Percentiles rank a stretch among this genome's conserved stretches.
phyloP scores from a whole-genome alignment of 2,888 invertebrate species.

The Melanostoma mellinum region DNA sequence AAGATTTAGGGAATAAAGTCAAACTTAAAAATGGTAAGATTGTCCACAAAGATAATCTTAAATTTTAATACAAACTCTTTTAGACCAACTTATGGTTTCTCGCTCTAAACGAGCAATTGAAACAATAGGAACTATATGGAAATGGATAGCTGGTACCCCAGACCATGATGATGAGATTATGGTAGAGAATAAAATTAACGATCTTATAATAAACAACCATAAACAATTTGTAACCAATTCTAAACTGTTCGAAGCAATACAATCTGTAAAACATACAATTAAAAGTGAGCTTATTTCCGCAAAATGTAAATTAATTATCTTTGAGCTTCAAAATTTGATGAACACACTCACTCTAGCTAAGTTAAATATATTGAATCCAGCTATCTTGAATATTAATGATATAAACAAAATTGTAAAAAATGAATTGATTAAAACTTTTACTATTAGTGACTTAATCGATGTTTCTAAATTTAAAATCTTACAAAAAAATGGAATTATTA shows the following conservation, averaged over 20 bases:
- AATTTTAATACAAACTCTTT: background rate
- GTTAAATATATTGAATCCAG: background rate
- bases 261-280: background rate
- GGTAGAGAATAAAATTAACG: conserved; percentile 14
- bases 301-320: background rate
- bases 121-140: background rate
- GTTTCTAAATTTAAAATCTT: background rate
- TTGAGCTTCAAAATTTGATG: background rate
- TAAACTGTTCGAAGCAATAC: background rate
- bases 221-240: conserved; percentile 1
- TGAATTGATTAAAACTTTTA: conserved; percentile 7
- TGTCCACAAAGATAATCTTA: too few relatives aligned
- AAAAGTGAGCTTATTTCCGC: background rate
- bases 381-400: background rate
- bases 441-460: conserved; percentile 1
- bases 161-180: conserved; percentile 10
- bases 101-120: background rate
- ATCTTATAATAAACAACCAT: background rate
- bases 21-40: too few relatives aligned
- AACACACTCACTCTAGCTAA: background rate
- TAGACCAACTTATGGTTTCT: background rate
- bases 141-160: conserved; percentile 4
- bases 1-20: too few relatives aligned
- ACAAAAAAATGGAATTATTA: conserved; percentile 10
- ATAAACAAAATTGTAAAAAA: background rate